Base-by-base conservation (phyloP, 1,140 invertebrate genomes). In the Planococcus citri region DNA sequence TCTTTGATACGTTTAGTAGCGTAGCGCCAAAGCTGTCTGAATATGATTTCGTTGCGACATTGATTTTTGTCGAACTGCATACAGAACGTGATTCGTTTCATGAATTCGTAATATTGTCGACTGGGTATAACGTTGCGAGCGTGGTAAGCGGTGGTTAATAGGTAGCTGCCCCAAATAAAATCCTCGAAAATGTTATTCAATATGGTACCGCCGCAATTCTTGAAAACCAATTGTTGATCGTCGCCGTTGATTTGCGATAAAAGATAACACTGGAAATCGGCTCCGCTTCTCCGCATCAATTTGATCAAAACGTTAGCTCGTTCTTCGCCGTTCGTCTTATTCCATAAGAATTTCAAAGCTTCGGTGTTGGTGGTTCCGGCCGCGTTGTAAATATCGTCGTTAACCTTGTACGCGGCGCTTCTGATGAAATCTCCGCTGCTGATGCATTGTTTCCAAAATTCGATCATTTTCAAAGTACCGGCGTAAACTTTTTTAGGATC, bases 91-190 rank as follows among this genome's bases (percentile, higher is more conserved):
- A 51, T 20, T 9, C 41, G 41, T 51, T 51, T 51, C 41, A 51
- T 51, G 41, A 51, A 51, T 51, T 51, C 41, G 41, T 51, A 51
- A 51, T 51, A 51, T 20, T 51, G 41, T 51, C 41, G 41, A 51
- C 41, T 51, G 2, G 41, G 41, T 51, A 51, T 51, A n/a, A 51
- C 41, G 17, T 51, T 51, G 17, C 41, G 41, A 51, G 41, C 41
- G 17, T 51, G 41, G n/a, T 51, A 51, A 4, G 41, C 41, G 6
- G 41, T 51, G 12, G 41, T 51, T 17, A 51, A 3, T 3, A 51
- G 41, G 41, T 51, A 51, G 17, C 41, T 51, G 17, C 41, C 41
- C 41, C 41, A 51, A 3, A 51, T 51, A 20, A 51, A 51, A 51
- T 51, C 41, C 17, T 51, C 41, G 41, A 51, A 51, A 3, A 51